Evolutionary conservation across 2,113 vertebrate species (phyloP).

Genomic region (Suricata suricatta): DNA sequence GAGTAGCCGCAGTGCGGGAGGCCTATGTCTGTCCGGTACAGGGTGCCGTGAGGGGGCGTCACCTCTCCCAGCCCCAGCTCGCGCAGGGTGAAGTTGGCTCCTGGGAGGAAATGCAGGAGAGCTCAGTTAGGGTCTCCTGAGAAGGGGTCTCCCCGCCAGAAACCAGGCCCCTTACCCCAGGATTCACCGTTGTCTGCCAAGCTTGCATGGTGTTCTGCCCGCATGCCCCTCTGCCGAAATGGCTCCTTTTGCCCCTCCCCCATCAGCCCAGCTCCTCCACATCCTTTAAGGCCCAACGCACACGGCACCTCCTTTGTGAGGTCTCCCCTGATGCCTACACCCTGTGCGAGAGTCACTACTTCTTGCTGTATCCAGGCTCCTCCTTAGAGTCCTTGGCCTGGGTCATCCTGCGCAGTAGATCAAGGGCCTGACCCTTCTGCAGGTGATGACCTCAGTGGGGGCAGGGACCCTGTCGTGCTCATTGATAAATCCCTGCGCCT

Average conservation of each 20-base stretch:
- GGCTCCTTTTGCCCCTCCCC: not conserved
- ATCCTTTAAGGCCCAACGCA: not conserved
- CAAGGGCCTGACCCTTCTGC: not conserved
- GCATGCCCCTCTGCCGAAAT: not conserved
- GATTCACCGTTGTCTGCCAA: not conserved
- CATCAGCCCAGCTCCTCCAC: not conserved
- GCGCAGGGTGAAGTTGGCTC: slow-evolving; percentile 92
- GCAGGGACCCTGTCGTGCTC: not conserved
- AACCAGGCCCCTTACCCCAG: not conserved
- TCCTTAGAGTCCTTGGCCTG: not conserved
- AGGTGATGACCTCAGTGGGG: not conserved
- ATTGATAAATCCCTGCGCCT: not conserved
- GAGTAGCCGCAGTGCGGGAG: slow-evolving; percentile 95
- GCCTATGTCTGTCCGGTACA: slow-evolving; percentile 92
- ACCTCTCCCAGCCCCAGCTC: slow-evolving; percentile 94
- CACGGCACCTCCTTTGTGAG: not conserved
- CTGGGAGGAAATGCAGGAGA: slow-evolving; percentile 78
- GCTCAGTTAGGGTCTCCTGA: not conserved
- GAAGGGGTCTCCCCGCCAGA: rapidly evolving
- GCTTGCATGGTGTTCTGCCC: rapidly evolving
- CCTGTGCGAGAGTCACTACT: not conserved
- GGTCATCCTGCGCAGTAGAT: rapidly evolving
- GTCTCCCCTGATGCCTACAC: too few relatives aligned
- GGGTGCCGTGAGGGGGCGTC: slow-evolving; percentile 89
- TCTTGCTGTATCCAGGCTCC: not conserved